Percentiles rank a stretch among this genome's conserved stretches.
Evolutionary conservation across 2,797 vertebrate genomes (phyloP).

Genomic region (Limosa lapponica): DNA sequence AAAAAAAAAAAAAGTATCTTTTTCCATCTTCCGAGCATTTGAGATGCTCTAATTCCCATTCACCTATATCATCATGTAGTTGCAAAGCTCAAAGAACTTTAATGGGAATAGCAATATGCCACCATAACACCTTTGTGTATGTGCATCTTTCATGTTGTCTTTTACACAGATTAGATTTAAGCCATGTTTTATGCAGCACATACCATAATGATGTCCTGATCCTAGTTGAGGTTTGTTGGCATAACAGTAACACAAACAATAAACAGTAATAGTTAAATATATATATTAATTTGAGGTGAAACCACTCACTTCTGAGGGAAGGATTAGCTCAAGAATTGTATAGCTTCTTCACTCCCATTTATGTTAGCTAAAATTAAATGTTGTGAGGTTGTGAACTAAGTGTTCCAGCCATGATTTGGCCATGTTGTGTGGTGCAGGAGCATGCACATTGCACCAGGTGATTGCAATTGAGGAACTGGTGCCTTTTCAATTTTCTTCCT

Average conservation of each 20-base stretch:
- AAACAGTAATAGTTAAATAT: background rate
- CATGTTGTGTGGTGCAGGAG: background rate
- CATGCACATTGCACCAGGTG: rapidly evolving
- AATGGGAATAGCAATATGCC: background rate
- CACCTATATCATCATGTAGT: rapidly evolving
- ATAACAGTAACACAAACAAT: background rate
- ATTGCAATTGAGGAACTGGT: background rate
- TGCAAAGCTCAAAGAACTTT: background rate
- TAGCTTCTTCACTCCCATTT: background rate
- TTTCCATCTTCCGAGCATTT: background rate
- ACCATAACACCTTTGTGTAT: background rate
- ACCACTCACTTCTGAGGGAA: background rate
- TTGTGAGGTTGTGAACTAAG: background rate
- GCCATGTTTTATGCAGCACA: background rate
- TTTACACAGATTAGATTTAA: background rate
- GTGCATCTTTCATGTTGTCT: background rate
- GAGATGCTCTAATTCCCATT: background rate
- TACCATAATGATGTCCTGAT: background rate
- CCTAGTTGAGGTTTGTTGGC: background rate
- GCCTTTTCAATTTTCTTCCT: background rate
- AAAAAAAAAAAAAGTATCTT: background rate
- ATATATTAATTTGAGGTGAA: background rate
- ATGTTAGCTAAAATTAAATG: background rate
- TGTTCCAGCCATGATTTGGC: background rate
- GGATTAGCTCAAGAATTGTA: background rate